Conservation (phyloP, 2,797 vertebrate species). For the Enteromius trimaculatus region DNA sequence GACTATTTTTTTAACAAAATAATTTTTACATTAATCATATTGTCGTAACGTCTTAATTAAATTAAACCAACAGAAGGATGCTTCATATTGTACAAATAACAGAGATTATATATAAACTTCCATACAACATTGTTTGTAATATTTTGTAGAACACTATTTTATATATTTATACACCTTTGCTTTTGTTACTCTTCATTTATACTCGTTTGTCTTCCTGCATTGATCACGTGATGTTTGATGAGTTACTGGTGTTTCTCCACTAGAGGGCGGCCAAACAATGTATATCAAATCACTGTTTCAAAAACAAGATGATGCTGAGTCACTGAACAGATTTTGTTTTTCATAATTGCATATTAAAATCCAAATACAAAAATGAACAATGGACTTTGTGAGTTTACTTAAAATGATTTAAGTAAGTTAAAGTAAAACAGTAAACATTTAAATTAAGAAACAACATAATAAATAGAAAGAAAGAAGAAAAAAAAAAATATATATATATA, state of each 20-base stretch:
- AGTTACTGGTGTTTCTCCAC: constrained; percentile 5
- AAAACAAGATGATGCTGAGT: constrained; percentile 11
- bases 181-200: background rate
- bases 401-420: background rate
- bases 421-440: no score
- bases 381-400: background rate
- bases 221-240: background rate
- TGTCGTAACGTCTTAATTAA: background rate
- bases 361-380: background rate
- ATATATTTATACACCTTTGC: background rate
- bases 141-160: background rate
- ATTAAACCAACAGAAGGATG: background rate
- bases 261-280: constrained; percentile 15
- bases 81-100: background rate
- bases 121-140: background rate
- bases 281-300: background rate
- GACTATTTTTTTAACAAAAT: background rate
- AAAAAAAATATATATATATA: no score
- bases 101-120: background rate
- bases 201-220: background rate
- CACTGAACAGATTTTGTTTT: background rate
- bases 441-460: no score
- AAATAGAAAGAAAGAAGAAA: no score
- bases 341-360: background rate
- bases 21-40: background rate